Evolutionary conservation across 2,888 invertebrate species (phyloP).

Genomic region (Pristionchus entomophagus): DNA sequence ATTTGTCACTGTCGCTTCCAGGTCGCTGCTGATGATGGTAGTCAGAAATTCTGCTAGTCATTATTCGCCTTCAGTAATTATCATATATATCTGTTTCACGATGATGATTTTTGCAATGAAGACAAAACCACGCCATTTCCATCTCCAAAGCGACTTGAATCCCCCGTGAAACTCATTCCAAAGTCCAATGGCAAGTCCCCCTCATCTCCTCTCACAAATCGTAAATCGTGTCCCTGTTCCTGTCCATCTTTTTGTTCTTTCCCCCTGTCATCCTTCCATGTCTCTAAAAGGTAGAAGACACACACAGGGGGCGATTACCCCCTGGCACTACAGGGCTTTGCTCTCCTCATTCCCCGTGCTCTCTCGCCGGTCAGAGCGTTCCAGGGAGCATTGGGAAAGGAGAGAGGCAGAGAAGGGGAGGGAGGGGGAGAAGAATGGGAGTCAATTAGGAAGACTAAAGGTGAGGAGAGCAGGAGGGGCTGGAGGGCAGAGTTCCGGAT

Average conservation of each 20-base stretch:
- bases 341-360: neutral
- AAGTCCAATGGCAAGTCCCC: neutral
- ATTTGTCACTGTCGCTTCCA: too few relatives aligned
- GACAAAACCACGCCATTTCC: too few relatives aligned
- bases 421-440: constrained; percentile 35
- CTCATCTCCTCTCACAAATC: neutral
- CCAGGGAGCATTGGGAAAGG: neutral
- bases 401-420: constrained; percentile 9
- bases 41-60: too few relatives aligned
- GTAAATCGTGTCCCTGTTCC: neutral
- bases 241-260: constrained; percentile 22
- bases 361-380: too few relatives aligned
- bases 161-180: neutral
- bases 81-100: too few relatives aligned
- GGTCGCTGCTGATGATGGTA: too few relatives aligned
- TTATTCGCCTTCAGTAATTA: too few relatives aligned
- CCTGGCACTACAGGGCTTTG: constrained; percentile 17
- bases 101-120: too few relatives aligned
- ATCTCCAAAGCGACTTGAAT: neutral
- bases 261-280: neutral
- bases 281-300: constrained; percentile 38
- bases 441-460: constrained; percentile 29
- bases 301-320: constrained; percentile 24
- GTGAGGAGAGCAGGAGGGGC: neutral
- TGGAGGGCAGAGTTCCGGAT: constrained; percentile 22